These are phyloP conservation scores for Esperia sulphurella DNA, from an alignment of 2,888 invertebrate species.

Conservation along the genomic window DNA sequence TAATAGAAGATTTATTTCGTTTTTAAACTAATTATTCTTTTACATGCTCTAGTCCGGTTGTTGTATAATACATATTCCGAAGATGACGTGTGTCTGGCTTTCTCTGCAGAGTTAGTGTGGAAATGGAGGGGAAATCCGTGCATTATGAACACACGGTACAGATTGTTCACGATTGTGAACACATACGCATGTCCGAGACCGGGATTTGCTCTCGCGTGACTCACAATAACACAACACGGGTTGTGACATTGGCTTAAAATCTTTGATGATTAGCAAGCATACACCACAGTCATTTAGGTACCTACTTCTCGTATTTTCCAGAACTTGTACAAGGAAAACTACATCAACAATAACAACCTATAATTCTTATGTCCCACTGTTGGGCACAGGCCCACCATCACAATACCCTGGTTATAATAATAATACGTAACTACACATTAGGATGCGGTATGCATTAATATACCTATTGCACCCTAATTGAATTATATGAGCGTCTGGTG, in stretches of 20 bases:
- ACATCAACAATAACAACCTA: too few species aligned
- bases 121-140: conserved; percentile 47
- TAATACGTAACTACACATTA: too few species aligned
- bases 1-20: too few species aligned
- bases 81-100: conserved; percentile 60
- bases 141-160: conserved; percentile 20
- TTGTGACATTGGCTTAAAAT: background rate
- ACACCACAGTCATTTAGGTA: background rate
- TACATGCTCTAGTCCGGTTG: conserved; percentile 36
- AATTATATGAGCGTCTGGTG: too few species aligned
- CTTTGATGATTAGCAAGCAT: background rate
- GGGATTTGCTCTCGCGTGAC: conserved; percentile 45
- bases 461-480: too few species aligned
- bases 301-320: too few species aligned
- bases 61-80: conserved; percentile 59
- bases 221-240: background rate
- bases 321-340: too few species aligned
- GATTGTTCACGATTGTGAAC: conserved; percentile 1
- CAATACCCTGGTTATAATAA: too few species aligned
- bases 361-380: too few species aligned
- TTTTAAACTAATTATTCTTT: conserved; percentile 10
- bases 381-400: too few species aligned
- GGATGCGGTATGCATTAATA: too few species aligned
- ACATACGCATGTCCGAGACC: conserved; percentile 17
- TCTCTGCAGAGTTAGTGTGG: conserved; percentile 39